These are phyloP conservation scores for Ambastaia sidthimunki DNA, from an alignment of 2,797 vertebrate genomes.

Conservation along the genomic window DNA sequence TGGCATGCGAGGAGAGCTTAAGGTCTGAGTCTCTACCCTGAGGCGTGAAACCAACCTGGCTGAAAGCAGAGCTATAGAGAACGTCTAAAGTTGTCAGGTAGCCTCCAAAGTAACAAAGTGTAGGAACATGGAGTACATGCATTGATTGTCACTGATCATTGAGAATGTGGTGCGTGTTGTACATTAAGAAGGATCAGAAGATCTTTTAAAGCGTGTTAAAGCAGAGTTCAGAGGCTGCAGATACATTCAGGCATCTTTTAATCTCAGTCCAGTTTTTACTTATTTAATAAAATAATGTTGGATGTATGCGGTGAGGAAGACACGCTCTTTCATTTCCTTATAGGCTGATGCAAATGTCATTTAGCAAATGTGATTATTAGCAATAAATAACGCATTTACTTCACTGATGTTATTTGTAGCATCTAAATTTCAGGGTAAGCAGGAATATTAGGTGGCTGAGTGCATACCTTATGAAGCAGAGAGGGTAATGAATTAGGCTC, in stretches of 20 bases:
- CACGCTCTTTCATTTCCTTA: neutral
- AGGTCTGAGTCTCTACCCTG: conserved; percentile 46
- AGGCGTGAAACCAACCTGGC: conserved; percentile 38
- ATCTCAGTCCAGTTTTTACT: neutral
- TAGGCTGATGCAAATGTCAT: conserved; percentile 8
- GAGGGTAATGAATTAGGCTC: conserved; percentile 46
- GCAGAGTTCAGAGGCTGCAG: neutral
- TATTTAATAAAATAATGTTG: neutral
- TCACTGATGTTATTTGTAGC: conserved; percentile 24
- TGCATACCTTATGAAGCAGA: conserved; percentile 40
- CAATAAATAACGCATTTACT: conserved; percentile 4
- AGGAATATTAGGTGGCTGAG: conserved; percentile 35
- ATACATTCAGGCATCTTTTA: neutral
- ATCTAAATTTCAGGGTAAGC: conserved; percentile 36
- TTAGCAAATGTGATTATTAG: conserved; percentile 2
- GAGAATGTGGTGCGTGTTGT: conserved; percentile 11
- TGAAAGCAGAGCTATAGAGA: conserved; percentile 21
- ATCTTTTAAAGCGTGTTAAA: conserved; percentile 2
- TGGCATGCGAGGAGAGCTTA: conserved; percentile 25
- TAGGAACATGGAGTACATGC: conserved; percentile 8
- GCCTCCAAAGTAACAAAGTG: conserved; percentile 6
- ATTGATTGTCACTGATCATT: conserved; percentile 17
- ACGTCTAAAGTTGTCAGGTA: conserved; percentile 22
- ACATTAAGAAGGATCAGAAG: conserved; percentile 23
- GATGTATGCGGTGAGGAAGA: neutral